Evolutionary conservation across 2,113 vertebrate genomes (phyloP), one percentile per base, ranked within the genome.

Genomic region (Phalacrocorax pelagicus): DNA sequence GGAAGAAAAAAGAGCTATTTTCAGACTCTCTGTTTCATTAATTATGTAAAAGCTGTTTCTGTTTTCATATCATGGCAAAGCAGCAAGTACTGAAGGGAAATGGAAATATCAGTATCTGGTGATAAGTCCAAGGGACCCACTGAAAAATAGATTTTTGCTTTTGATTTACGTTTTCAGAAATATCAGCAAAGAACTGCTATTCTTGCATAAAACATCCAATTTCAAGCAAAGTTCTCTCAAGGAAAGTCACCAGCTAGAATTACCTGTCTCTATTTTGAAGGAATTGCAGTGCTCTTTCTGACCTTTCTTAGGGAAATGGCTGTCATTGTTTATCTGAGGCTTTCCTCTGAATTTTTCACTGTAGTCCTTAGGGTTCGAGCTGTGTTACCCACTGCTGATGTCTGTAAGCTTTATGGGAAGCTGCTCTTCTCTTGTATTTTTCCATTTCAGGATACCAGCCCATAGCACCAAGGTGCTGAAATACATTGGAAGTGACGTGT

Each of bases 11-110:
- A 84, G 9, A 44, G 52, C 89, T 88, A 54, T 92, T 97, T 96
- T 88, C 54, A 94, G 82, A 23, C 36, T 34, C 40, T n/a, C 10
- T 40, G 23, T 87, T 94, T 93, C 61, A 79, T 96, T 90, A 95
- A 92, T 91, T 89, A 91, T 96, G 87, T 78, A 94, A 89, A 96
- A 92, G 32, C 66, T 72, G 3, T 72, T 95, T 95, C 88, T 94
- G 52, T 27, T 93, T 90, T 92, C 74, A 11, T 79, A n/a, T 62
- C 7, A 19, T 78, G n/a, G 57, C 44, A 92, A 62, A 91, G 54
- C 91, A 89, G 23, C 0, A 0, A 72, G 58, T 95, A n/a, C 62
- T 87, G 66, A 84, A 72, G 77, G 67, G 40, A 91, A 86, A 49
- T 62, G 23, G 24, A 63, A 88, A 46, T 89, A 65, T 2, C 52